Base-by-base conservation (phyloP, 1,140 invertebrate species). In the Drosophila varians region DNA sequence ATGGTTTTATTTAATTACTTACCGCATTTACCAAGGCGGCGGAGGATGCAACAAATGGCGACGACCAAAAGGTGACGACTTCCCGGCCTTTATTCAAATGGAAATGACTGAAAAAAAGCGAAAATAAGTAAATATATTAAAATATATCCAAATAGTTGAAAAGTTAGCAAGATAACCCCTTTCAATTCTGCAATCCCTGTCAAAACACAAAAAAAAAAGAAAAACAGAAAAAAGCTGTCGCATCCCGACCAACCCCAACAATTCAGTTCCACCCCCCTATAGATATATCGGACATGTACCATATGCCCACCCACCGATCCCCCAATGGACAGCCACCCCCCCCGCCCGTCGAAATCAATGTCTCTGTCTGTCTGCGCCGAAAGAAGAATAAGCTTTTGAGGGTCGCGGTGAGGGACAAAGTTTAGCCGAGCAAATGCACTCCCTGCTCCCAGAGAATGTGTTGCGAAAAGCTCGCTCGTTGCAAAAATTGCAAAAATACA, bases 401-500 rank as follows among this genome's bases (percentile, higher is more conserved):
- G 78, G 79, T 83, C 79, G 79, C 56, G 79, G 79, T 83, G 79
- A 83, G 79, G 79, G 79, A 83, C 79, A 73, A 68, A 34, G 42
- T 49, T 68, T 58, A 51, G 46, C 43, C 42, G 42, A 58, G 65
- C 80, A 21, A 12, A 21, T 25, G 9, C 34, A 9, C n/a, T 25
- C 36, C 3, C 26, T 11, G 0, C 45, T 46, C 16, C 4, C 12
- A 16, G 36, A 18, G 38, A 42, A 19, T 9, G 38, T 8, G 14
- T 19, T 12, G 6, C 6, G 11, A 51, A 73, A 73, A 73, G 43
- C 65, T 71, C 68, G 57, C 57, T 53, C 55, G 54, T 38, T 83
- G 74, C 58, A 31, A 69, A 60, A 42, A 68, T n/a, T 21, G 34
- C 51, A 55, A 36, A 73, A 69, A 49, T 19, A 5, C 8, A n/a